Base-by-base conservation (phyloP, 2,113 vertebrate genomes). In the Odontesthes bonariensis region DNA sequence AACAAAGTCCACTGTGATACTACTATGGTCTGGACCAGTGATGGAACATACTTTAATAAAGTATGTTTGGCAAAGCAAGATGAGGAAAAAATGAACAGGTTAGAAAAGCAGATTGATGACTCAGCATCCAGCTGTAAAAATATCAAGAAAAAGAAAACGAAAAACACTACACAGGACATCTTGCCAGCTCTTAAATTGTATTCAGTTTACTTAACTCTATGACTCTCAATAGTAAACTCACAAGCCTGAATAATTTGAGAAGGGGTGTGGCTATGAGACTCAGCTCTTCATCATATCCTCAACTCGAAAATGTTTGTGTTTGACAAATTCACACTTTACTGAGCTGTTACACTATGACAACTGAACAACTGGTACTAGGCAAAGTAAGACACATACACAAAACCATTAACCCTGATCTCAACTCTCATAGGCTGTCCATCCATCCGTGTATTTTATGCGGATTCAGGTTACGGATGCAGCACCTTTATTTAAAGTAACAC, bases 91-190 rank as follows among this genome's bases (percentile, higher is more conserved):
- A 40, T 0, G 20, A 49, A 32, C 4, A 32, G 47, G 8, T 53
- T 16, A 47, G 5, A 69, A 53, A 58, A 42, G 51, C 44, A 72
- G 32, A 53, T 4, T 57, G 33, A 69, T 60, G 52, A 38, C 31
- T 66, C 13, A 33, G 31, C 0, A 8, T 38, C 33, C 33, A 72
- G 17, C 38, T 31, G 53, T 40, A 60, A 63, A 63, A 69, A 56
- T 11, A 60, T 80, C 11, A 44, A 53, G 32, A 60, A 51, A 27
- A 66, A 61, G 20, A 17, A 38, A 72, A 67, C 8, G 52, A 58
- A 33, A 20, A 52, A 40, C 3, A 0, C n/a, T 10, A 33, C 46
- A 33, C 33, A 51, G 22, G 9, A 10, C 35, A 10, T 60, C 56
- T 19, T 27, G 61, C 0, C 5, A 1, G 47, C 40, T 66, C 56